Evolutionary conservation across 2,113 vertebrate species (phyloP), one percentile per base, ranked within the genome.

Genomic region (human (Homo sapiens)): DNA sequence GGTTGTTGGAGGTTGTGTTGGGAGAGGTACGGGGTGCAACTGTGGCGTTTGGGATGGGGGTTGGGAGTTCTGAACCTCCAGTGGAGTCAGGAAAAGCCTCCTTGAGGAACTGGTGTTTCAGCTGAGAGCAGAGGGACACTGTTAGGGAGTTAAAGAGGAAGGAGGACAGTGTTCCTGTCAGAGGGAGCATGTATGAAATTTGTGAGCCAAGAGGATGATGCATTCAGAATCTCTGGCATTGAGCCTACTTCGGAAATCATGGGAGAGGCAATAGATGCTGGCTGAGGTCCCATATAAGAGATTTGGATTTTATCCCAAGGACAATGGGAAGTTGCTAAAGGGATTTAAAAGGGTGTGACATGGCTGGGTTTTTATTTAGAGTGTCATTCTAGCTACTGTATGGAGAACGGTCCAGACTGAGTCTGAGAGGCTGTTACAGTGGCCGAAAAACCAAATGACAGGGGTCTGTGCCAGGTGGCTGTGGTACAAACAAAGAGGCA

Each of bases 11-110:
- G 6, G 7, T 25, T 22, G 55, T 55, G 27, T 17, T 35, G 70
- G 40, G 23, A 38, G 55, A 55, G 22, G 8, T 13, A 14, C 13
- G 52, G 30, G 13, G 11, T 22, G 23, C 20, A 23, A 0, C 0
- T 27, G 5, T 2, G 2, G 22, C 23, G 32, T 48, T 20, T 43
- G 11, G 35, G 48, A 45, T 50, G 25, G 32, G 32, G 38, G 25
- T 40, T 16, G 12, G n/a, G 9, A 11, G 22, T 61, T 68, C 10
- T 6, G 52, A 35, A 64, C 5, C 32, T 6, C 30, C 2, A 17
- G 48, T 0, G 3, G 55, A n/a, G n/a, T 61, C 75, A 23, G 30
- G 68, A 55, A 22, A n/a, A 20, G 52, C 2, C 32, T 64, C 38
- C 4, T 5, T 0, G 10, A 76, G 73, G 66, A 35, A 48, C 3